Evolutionary conservation across 2,797 vertebrate genomes (phyloP).

Genomic region (Euphonia xanthogaster): DNA sequence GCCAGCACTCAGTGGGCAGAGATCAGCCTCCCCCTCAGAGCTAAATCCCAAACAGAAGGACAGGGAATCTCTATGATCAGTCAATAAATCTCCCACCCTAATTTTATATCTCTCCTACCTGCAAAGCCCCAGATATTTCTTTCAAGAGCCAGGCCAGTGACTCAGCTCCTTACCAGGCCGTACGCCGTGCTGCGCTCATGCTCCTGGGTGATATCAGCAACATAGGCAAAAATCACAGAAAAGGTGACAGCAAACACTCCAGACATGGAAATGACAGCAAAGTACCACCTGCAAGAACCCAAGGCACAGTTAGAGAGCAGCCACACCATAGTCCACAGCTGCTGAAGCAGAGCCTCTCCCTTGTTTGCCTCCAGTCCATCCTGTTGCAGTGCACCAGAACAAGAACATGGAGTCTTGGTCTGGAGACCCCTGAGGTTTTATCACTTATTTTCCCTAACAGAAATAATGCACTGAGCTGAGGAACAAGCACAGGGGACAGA

Average conservation of each 20-base stretch:
- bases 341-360: background rate
- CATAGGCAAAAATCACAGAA: conserved; percentile 92
- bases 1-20: background rate
- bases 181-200: conserved; percentile 92
- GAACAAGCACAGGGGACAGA: background rate
- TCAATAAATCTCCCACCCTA: background rate
- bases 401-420: background rate
- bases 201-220: conserved; percentile 91
- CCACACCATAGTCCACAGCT: background rate
- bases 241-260: conserved; percentile 93
- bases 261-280: conserved; percentile 92
- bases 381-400: background rate
- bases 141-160: background rate
- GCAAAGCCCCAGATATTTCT: background rate
- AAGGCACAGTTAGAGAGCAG: background rate
- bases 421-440: background rate
- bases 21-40: background rate
- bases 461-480: background rate
- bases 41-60: background rate
- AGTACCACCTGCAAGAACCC: conserved; percentile 87
- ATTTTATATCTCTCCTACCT: background rate
- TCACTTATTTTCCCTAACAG: background rate
- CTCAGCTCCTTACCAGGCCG: conserved; percentile 82
- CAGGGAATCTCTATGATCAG: background rate
- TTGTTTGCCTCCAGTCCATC: background rate